phyloP scores from a whole-genome alignment of 2,113 vertebrate genomes.

The Piaya cayana region DNA sequence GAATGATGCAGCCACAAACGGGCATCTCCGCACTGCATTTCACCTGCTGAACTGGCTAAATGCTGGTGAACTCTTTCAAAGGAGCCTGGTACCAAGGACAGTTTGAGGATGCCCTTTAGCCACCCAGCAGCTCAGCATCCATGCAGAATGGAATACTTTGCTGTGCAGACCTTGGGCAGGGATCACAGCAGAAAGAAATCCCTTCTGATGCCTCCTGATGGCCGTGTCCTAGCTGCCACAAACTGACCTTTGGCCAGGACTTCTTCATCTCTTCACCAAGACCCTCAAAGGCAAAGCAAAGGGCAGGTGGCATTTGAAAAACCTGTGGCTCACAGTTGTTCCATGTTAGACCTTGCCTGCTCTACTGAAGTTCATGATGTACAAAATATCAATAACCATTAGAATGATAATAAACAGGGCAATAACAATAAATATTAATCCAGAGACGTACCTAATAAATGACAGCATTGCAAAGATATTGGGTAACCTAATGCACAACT shows the following conservation, averaged over 20 bases:
- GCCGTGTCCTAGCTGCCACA: rapidly evolving
- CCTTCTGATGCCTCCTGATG: neutral
- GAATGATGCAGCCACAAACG: neutral
- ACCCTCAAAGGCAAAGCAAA: neutral
- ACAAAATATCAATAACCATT: slow-evolving; percentile 3
- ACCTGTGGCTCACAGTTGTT: neutral
- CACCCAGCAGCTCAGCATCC: neutral
- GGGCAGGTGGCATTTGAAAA: neutral
- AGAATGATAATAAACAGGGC: neutral
- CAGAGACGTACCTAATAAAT: neutral
- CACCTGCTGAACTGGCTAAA: neutral
- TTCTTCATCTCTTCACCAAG: neutral
- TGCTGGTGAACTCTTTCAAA: neutral
- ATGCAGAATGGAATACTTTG: neutral
- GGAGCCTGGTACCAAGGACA: neutral
- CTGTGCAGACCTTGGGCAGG: neutral
- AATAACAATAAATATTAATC: neutral
- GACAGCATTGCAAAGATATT: neutral
- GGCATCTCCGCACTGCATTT: neutral
- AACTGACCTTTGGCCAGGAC: neutral
- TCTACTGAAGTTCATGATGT: neutral
- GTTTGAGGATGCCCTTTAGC: neutral
- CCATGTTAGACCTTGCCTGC: neutral
- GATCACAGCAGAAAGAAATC: neutral
- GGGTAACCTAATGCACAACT: neutral